phyloP scores from a whole-genome alignment of 2,888 invertebrate genomes.

The Papilio demoleus region DNA sequence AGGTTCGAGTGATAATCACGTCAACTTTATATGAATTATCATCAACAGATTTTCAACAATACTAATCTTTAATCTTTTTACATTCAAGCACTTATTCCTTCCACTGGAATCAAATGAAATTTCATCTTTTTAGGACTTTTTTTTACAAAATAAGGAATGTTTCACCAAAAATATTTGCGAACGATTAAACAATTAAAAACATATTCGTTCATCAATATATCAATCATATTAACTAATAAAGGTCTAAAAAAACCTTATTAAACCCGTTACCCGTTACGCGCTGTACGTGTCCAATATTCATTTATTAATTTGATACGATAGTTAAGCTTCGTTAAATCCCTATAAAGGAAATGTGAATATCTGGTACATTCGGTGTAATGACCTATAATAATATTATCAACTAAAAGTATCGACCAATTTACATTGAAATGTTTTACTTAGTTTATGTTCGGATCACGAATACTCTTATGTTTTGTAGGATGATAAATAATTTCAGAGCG shows the following conservation, averaged over 20 bases:
- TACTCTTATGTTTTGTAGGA: too few species aligned
- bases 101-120: too few species aligned
- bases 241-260: not conserved
- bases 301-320: conserved; percentile 20
- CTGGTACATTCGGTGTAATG: not conserved
- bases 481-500: too few species aligned
- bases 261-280: not conserved
- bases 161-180: too few species aligned
- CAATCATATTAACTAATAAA: not conserved
- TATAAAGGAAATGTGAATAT: not conserved
- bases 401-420: not conserved
- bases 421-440: not conserved
- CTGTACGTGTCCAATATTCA: conserved; percentile 30
- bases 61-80: too few species aligned
- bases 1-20: not conserved
- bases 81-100: not conserved
- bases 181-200: too few species aligned
- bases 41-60: not conserved
- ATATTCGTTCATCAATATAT: too few species aligned
- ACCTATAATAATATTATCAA: not conserved
- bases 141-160: too few species aligned
- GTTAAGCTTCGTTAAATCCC: conserved; percentile 20
- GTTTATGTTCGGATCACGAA: too few species aligned
- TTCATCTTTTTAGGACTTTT: too few species aligned
- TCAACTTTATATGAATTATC: not conserved